A percentile compares a stretch with the other conserved stretches of the same genome.
Conservation (phyloP, 2,113 vertebrate species). For the Rhinopithecus roxellana region DNA sequence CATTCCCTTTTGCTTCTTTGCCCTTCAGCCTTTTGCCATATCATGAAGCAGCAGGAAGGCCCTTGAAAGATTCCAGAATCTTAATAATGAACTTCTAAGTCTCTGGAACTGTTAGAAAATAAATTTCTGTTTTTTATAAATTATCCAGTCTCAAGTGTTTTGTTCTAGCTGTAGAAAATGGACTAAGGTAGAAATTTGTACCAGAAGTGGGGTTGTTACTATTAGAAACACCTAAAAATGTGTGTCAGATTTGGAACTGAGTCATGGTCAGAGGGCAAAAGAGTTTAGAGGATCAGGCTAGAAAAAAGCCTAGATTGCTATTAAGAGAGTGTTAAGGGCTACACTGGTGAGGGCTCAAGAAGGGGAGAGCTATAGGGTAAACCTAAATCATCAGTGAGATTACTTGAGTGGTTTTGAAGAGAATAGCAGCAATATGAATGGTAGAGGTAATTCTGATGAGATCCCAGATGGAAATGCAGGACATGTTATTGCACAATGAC, state of each 20-base stretch:
- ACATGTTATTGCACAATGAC: neutral
- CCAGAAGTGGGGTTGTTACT: neutral
- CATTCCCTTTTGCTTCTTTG: neutral
- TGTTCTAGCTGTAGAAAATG: neutral
- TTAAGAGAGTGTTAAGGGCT: neutral
- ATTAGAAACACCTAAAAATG: neutral
- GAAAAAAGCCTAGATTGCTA: neutral
- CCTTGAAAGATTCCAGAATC: neutral
- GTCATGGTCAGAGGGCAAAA: neutral
- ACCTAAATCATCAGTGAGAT: neutral
- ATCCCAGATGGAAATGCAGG: neutral
- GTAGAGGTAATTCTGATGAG: neutral
- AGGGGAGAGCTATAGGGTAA: neutral
- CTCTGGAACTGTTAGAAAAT: neutral
- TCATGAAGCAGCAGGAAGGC: neutral
- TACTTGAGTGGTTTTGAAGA: neutral
- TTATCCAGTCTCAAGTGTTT: neutral
- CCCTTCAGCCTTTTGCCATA: neutral
- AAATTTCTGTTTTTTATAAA: neutral
- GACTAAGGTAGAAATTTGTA: neutral
- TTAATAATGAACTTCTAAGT: neutral
- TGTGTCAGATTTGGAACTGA: neutral
- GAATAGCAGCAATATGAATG: neutral
- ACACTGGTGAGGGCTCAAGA: neutral
- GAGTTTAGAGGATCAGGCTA: neutral